Evolutionary conservation across 2,888 invertebrate species (phyloP).

Genomic region (Campoletis raptor): DNA sequence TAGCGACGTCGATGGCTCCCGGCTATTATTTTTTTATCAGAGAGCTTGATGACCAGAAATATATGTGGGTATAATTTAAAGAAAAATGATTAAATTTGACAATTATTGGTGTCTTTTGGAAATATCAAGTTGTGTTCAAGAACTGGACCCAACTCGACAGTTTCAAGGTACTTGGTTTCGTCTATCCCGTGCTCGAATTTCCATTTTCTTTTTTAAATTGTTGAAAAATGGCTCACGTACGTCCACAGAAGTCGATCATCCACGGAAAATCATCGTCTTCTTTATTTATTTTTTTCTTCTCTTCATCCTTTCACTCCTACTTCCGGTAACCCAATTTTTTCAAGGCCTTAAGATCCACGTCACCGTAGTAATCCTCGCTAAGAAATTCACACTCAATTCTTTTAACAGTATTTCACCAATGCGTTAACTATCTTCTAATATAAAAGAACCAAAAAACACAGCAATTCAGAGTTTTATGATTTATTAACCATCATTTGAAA

Average conservation of each 20-base stretch:
- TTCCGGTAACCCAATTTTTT: conserved; percentile 92
- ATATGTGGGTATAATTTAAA: conserved; percentile 34
- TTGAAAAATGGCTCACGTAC: conserved; percentile 18
- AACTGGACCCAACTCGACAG: conserved; percentile 41
- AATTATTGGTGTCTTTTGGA: not conserved
- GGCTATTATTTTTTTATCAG: conserved; percentile 29
- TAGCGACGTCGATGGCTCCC: conserved; percentile 58
- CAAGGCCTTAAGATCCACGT: conserved; percentile 94
- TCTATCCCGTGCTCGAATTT: conserved; percentile 44
- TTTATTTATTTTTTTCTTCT: conserved; percentile 28
- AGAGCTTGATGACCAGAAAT: conserved; percentile 71
- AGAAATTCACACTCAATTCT: conserved; percentile 67
- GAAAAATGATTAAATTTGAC: conserved; percentile 7
- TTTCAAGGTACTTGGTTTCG: conserved; percentile 50
- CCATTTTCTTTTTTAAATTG: conserved; percentile 11
- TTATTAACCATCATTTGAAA: not conserved
- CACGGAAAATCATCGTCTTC: conserved; percentile 48
- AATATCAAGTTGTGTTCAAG: conserved; percentile 24
- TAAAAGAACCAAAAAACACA: conserved; percentile 21
- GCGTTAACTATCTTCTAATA: not conserved
- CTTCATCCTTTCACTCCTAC: conserved; percentile 68
- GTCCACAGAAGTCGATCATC: conserved; percentile 41
- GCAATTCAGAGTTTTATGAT: not conserved
- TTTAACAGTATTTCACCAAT: conserved; percentile 32
- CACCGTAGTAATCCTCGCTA: conserved; percentile 97